phyloP scores from a whole-genome alignment of 2,888 invertebrate genomes.

The Ligdia adustata region DNA sequence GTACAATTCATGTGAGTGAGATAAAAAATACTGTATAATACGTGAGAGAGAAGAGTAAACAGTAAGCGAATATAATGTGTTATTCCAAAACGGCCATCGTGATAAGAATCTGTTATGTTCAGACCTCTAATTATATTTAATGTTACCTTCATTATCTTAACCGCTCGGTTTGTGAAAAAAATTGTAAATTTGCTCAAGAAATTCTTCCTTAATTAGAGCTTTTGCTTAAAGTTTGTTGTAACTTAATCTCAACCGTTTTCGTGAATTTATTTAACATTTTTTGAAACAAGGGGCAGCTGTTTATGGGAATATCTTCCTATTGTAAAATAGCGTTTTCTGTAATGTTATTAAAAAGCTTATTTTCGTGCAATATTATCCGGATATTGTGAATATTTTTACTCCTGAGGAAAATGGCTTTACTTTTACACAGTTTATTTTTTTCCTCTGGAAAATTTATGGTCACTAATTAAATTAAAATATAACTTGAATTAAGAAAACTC shows the following conservation, averaged over 20 bases:
- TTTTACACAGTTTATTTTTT: too few relatives aligned
- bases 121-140: conserved; percentile 36
- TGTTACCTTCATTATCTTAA: conserved; percentile 29
- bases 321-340: not conserved
- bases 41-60: conserved; percentile 21
- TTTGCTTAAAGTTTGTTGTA: conserved; percentile 19
- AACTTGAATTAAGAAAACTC: too few relatives aligned
- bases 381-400: not conserved
- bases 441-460: too few relatives aligned
- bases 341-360: too few relatives aligned
- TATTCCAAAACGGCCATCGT: conserved; percentile 22
- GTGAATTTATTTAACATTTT: not conserved
- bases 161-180: conserved; percentile 19
- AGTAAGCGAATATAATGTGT: conserved; percentile 20
- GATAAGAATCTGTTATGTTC: conserved; percentile 32
- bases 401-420: not conserved
- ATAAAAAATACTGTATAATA: conserved; percentile 35
- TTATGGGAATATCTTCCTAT: not conserved
- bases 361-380: not conserved
- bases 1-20: conserved; percentile 45
- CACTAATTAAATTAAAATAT: too few relatives aligned
- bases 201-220: conserved; percentile 13
- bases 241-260: conserved; percentile 6
- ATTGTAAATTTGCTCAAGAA: conserved; percentile 14
- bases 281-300: not conserved